Base-by-base conservation (phyloP, 2,113 vertebrate genomes). In the Herpetotheres cachinnans region DNA sequence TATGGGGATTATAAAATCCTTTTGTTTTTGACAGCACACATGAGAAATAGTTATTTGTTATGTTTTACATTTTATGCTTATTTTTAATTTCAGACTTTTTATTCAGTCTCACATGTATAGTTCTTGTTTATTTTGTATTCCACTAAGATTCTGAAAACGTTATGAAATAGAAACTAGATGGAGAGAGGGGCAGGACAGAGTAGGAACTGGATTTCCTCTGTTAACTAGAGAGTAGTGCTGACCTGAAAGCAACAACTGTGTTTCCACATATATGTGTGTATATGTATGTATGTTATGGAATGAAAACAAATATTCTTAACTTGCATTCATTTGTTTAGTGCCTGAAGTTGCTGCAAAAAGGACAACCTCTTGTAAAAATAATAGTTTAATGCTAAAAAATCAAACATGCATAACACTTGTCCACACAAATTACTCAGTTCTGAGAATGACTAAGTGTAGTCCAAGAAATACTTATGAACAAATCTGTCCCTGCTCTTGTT, bases 1-100 rank as follows among this genome's bases (percentile, higher is more conserved):
- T n/a, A 4, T 34, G 29, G 5, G 16, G 8, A 11, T 88, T 72
- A 32, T 47, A 10, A 47, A 32, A 9, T 21, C 0, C 3, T 2
- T 15, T 18, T 17, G 16, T 24, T 40, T 54, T 49, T 34, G 7
- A 25, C 12, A 54, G 12, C 19, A 40, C 10, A 2, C 8, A 2
- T 27, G 9, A 54, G 47, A 69, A 70, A 24, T n/a, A 62, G 2
- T 59, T 73, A 30, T 34, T 87, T 79, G 12, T 87, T 71, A 46
- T 7, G 5, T 12, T 18, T 84, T 72, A 29, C 3, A 2, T 52
- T 88, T 69, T 56, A 40, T 61, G 17, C 5, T 88, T 69, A 4
- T 19, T 93, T 86, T 66, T 40, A 8, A 46, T 82, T 87, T 76
- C 50, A 15, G 12, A 8, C 11, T 36, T 81, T 22, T 70, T 16